phyloP scores from a whole-genome alignment of 1,140 invertebrate genomes.

The Temnothorax nylanderi region DNA sequence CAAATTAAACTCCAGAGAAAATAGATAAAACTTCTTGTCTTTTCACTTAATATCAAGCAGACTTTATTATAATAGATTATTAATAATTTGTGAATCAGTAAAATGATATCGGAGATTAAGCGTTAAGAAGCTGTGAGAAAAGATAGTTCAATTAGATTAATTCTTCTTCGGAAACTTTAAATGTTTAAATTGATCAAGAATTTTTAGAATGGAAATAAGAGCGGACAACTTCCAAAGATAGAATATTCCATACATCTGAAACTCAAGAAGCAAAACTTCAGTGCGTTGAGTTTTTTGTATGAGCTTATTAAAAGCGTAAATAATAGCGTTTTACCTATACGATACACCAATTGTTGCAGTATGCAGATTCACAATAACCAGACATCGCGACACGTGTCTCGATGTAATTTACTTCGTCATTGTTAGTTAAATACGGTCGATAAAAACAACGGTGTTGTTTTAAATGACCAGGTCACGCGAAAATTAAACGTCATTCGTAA shows the following conservation, averaged over 20 bases:
- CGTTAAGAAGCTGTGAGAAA: background rate
- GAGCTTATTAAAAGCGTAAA: background rate
- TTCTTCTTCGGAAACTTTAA: constrained; percentile 12
- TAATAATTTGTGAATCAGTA: constrained; percentile 17
- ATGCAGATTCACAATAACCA: constrained; percentile 1
- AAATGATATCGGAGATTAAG: background rate
- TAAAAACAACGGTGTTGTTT: constrained; percentile 30
- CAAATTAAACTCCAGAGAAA: constrained; percentile 4
- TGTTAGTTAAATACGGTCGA: constrained; percentile 35
- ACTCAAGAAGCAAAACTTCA: background rate
- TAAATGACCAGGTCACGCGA: constrained; percentile 27
- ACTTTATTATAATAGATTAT: constrained; percentile 16
- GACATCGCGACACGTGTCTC: constrained; percentile 5
- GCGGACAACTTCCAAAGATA: background rate
- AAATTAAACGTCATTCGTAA: constrained; percentile 48
- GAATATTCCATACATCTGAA: background rate
- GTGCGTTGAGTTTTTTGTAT: background rate
- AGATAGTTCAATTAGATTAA: constrained; percentile 27
- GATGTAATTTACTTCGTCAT: constrained; percentile 24
- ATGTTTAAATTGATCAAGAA: background rate
- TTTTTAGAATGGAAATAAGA: background rate
- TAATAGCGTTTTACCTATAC: background rate
- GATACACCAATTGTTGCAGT: background rate
- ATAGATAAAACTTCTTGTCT: constrained; percentile 12
- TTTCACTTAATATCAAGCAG: background rate